A percentile compares a stretch with the other conserved stretches of the same genome.
phyloP scores from a whole-genome alignment of 2,797 vertebrate species.

The Cossypha niveicapilla region DNA sequence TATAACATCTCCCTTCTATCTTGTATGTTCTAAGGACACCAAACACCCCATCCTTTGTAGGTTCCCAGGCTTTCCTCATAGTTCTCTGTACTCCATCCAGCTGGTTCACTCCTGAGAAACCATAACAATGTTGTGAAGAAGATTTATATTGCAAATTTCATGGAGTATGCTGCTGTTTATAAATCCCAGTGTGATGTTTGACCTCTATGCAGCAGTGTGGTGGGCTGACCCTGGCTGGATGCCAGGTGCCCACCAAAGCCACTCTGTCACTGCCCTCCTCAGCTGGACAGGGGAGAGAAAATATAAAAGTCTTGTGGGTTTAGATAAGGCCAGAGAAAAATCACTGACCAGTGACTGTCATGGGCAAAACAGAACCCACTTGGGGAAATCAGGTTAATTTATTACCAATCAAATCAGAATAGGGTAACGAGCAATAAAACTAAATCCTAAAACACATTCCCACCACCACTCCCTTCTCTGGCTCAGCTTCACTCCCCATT shows the following conservation, averaged over 20 bases:
- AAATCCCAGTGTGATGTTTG: not conserved
- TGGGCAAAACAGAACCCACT: not conserved
- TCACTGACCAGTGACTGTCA: not conserved
- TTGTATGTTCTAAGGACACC: not conserved
- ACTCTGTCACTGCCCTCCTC: not conserved
- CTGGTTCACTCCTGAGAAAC: not conserved
- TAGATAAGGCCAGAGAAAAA: not conserved
- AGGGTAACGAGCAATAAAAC: not conserved
- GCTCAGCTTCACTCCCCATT: not conserved
- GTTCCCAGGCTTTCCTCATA: not conserved
- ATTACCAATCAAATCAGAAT: not conserved
- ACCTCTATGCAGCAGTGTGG: not conserved
- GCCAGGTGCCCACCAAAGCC: not conserved
- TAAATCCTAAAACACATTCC: not conserved
- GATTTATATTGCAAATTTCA: not conserved
- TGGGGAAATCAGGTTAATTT: not conserved
- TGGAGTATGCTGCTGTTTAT: not conserved
- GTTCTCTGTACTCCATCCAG: not conserved
- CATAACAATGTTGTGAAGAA: not conserved
- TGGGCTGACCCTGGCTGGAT: not conserved
- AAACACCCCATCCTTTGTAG: not conserved
- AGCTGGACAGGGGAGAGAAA: not conserved
- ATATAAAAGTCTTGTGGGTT: not conserved
- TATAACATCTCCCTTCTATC: not conserved
- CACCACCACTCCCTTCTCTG: not conserved